Evolutionary conservation across 2,888 invertebrate species (phyloP), one percentile per base, ranked within the genome.

Genomic region (Timandra comae): DNA sequence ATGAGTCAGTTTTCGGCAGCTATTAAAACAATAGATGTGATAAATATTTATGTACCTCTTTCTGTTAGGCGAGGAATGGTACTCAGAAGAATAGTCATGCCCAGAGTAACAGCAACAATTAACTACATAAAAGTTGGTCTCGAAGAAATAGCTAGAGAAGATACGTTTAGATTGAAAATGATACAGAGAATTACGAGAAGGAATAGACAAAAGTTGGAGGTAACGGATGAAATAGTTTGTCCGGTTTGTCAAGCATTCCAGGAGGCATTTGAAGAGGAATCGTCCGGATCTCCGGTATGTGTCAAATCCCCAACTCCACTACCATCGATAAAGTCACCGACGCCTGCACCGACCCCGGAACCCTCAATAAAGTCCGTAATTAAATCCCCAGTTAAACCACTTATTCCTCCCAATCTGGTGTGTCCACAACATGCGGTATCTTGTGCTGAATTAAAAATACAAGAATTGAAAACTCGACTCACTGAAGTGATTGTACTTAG

Each of bases 1-100:
- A 8, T 23, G 23, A 3, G 7, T 23, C 3, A 8, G n/a, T 7
- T 7, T 20, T 23, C 23, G 23, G 9, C 9, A 23, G 9, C n/a
- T 8, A 23, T 23, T 6, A 3, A 3, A 7, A 23, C 9, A 7
- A n/a, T 23, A 24, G 20, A 29, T n/a, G 19, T 12, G 23, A 26
- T 26, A 29, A 29, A 12, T 16, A 12, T 24, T n/a, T 7, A 11
- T 25, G n/a, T n/a, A n/a, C n/a, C n/a, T n/a, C n/a, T n/a, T n/a
- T n/a, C n/a, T n/a, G n/a, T 49, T 62, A 69, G 68, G 60, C 60
- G 52, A 50, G 41, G 41, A 42, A 65, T 68, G 37, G 59, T 67
- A 13, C 45, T 71, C 29, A 42, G 37, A 7, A 64, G 57, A 46
- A 41, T 63, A n/a, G 52, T 67, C 3, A 52, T 66, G 33, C 67